phyloP scores from a whole-genome alignment of 1,140 invertebrate genomes.

The Hylaeus volcanicus region DNA sequence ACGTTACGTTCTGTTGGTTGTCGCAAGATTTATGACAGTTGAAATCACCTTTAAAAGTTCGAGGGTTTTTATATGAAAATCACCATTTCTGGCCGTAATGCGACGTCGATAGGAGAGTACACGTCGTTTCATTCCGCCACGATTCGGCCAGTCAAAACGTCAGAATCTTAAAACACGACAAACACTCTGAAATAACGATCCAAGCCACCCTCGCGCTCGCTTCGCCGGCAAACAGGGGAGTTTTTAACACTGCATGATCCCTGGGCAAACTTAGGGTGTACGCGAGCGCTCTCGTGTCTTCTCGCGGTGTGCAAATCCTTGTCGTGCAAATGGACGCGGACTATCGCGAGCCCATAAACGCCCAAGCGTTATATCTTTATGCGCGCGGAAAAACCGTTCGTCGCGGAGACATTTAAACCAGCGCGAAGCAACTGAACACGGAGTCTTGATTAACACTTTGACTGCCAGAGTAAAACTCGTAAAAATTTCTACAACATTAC shows the following conservation, averaged over 20 bases:
- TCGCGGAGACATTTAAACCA: not conserved
- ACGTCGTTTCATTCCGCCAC: conserved; percentile 28
- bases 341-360: conserved; percentile 32
- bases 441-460: not conserved
- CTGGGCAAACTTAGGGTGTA: conserved; percentile 70
- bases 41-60: too few relatives aligned
- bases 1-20: too few relatives aligned
- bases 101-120: conserved; percentile 12
- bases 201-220: conserved; percentile 67
- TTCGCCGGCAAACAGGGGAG: conserved; percentile 73
- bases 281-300: conserved; percentile 56
- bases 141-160: conserved; percentile 74
- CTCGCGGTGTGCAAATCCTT: conserved; percentile 53
- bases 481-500: too few relatives aligned
- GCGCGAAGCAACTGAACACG: not conserved
- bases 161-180: conserved; percentile 76
- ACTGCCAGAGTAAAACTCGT: too few relatives aligned
- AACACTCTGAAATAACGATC: conserved; percentile 75
- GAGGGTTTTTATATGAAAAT: too few relatives aligned
- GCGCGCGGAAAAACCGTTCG: not conserved
- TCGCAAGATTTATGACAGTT: too few relatives aligned
- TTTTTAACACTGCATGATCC: conserved; percentile 76
- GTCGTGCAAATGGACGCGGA: conserved; percentile 55
- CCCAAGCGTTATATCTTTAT: not conserved
- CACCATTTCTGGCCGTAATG: too few relatives aligned